Conservation (phyloP, 30 jellyfish, hydroid and myxozoan species). For the Hydra vulgaris region DNA sequence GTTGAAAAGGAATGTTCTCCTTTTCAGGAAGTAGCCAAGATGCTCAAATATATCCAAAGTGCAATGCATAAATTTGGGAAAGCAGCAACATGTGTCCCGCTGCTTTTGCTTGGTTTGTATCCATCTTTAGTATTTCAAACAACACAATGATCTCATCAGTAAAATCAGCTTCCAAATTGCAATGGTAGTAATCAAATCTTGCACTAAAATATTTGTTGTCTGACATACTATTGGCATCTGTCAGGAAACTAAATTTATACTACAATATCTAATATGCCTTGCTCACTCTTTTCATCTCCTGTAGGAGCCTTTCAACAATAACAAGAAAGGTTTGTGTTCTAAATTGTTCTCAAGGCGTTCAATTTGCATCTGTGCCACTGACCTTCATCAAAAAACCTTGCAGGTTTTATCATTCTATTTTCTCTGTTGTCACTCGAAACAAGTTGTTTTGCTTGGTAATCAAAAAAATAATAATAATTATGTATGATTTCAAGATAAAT, state of each 20-base stretch:
- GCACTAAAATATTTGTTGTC: background rate
- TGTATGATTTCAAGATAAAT: too few species aligned
- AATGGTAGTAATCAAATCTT: background rate
- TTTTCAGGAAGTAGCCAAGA: background rate
- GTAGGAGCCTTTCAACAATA: background rate
- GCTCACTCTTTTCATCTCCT: background rate
- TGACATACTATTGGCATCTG: background rate
- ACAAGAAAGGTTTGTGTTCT: background rate
- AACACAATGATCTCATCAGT: background rate
- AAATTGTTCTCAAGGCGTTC: too few species aligned
- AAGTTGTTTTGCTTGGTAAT: too few species aligned
- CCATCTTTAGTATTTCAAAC: background rate
- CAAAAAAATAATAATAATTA: too few species aligned
- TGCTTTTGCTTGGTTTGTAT: background rate
- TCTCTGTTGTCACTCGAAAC: too few species aligned
- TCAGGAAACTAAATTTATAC: background rate
- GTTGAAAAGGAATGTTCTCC: background rate
- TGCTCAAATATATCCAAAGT: background rate
- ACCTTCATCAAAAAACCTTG: too few species aligned
- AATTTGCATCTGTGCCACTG: too few species aligned
- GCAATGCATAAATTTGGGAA: background rate
- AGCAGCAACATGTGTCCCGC: background rate
- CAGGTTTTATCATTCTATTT: too few species aligned
- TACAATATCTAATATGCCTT: background rate
- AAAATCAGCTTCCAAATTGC: background rate